phyloP scores from a whole-genome alignment of 2,797 vertebrate genomes.

The Sebastes minor region DNA sequence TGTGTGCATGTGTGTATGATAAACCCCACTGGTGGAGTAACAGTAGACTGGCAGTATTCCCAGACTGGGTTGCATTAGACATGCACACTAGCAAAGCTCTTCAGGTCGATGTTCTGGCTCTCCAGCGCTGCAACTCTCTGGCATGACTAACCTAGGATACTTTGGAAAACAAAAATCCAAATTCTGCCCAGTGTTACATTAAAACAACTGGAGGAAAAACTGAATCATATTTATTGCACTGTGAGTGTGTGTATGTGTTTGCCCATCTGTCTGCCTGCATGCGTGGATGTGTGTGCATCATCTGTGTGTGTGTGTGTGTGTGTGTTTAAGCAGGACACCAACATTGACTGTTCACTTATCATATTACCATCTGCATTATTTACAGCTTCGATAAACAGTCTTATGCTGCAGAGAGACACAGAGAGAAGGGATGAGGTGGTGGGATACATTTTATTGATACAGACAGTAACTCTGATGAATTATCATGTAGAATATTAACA shows the following conservation, averaged over 20 bases:
- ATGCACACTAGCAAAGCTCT: conserved; percentile 79
- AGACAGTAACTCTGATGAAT: conserved; percentile 23
- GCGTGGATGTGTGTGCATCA: conserved; percentile 26
- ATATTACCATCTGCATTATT: conserved; percentile 83
- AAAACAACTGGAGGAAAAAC: conserved; percentile 36
- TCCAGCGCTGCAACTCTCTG: conserved; percentile 64
- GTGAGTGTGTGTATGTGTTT: neutral
- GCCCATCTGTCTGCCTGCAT: neutral
- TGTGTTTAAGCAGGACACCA: conserved; percentile 67
- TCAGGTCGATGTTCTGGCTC: conserved; percentile 77
- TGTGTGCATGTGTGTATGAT: conserved; percentile 72
- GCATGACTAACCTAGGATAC: conserved; percentile 63
- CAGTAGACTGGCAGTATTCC: conserved; percentile 81
- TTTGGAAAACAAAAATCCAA: conserved; percentile 57
- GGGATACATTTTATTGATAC: conserved; percentile 13
- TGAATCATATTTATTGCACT: conserved; percentile 15
- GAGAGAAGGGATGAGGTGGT: conserved; percentile 24
- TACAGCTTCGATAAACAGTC: conserved; percentile 76
- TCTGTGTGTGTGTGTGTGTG: conserved; percentile 3
- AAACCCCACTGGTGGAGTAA: conserved; percentile 78
- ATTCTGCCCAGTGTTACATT: conserved; percentile 43
- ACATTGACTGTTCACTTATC: conserved; percentile 77
- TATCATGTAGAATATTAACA: conserved; percentile 12
- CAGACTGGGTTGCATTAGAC: conserved; percentile 80
- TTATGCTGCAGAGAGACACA: conserved; percentile 51